Evolutionary conservation across 37 sponge, comb jelly and placozoan genomes (phyloP), one percentile per base, ranked within the genome.

Genomic region (Oscarella lobularis): DNA sequence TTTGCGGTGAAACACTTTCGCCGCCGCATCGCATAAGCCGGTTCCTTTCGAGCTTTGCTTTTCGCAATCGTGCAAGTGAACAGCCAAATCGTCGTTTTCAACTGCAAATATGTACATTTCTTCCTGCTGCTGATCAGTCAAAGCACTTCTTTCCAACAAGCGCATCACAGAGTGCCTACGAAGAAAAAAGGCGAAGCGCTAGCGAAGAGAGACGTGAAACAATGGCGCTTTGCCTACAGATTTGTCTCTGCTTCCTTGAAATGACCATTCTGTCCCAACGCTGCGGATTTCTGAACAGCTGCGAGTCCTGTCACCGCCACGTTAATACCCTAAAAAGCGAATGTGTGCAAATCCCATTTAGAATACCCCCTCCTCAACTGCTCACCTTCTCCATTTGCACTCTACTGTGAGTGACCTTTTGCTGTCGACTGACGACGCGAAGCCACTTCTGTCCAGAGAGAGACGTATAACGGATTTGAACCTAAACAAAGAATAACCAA

Each of bases 361-460:
- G n/a, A n/a, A n/a, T n/a, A n/a, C n/a, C n/a, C n/a, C n/a, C n/a
- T n/a, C n/a, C n/a, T n/a, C 41, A 72, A 36, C 77, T 4, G 31
- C 6, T 5, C 1, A 67, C 88, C 37, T 78, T 77, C 74, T 94
- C 95, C 36, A 82, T 40, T 14, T 69, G 77, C 41, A 77, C 74
- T 33, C 86, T 76, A 29, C 85, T 72, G 2, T 5, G 0, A 29
- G 95, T 75, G 2, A 90, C 80, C 35, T 87, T 33, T 60, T 69
- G 73, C 39, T 68, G 74, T 66, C 87, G 81, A 14, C 83, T 79
- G 66, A 94, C 80, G 3, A 94, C 86, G 29, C 95, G 74, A 54
- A 94, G 40, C 73, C 87, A 94, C 41, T 80, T 84, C 60, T 85
- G 82, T 14, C 91, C 91, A 76, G 89, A 87, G 73, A 83, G 82